Evolutionary conservation across 2,888 invertebrate species (phyloP), one percentile per base, ranked within the genome.

Genomic region (Gari tellinella): DNA sequence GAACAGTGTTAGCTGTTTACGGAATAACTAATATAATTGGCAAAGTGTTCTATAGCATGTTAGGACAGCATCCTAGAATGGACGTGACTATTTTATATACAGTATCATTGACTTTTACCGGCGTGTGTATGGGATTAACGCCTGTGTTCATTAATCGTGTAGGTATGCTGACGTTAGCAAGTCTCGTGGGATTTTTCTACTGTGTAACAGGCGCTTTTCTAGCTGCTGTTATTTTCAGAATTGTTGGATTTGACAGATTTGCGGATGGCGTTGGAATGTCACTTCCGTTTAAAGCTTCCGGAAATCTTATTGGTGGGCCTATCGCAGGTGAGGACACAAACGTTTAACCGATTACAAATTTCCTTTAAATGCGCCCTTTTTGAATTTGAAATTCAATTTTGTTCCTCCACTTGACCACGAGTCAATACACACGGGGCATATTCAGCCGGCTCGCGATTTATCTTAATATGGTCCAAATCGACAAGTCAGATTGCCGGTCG

Each of bases 281-380:
- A 7, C 31, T 70, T 12, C 75, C 75, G 4, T 76, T 76, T 37
- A 70, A 70, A 55, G 75, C 75, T 23, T 25, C 46, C 1, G 75
- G 75, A 4, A 76, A 72, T 21, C 51, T 76, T 3, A 67, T 76
- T 12, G 75, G 75, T 1, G 70, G 75, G 23, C 66, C 75, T 21
- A n/a, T 70, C 12, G 70, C 60, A 40, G 75, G 75, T 76, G 49
- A 38, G 55, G 43, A 55, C 1, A 15, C 15, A 23, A 49, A 19
- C 23, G 14, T 49, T 49, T 15, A 3, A 7, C 2, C 31, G 31
- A 31, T 31, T 4, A 7, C 31, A 10, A 31, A 7, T 31, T 31
- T 31, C 31, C 4, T 10, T 10, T 10, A 31, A 7, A 31, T 31
- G 10, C 31, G 5, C 4, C 31, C 10, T 10, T 31, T 4, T 31